Conservation (phyloP, 2,888 invertebrate genomes). For the Erynnis tages region DNA sequence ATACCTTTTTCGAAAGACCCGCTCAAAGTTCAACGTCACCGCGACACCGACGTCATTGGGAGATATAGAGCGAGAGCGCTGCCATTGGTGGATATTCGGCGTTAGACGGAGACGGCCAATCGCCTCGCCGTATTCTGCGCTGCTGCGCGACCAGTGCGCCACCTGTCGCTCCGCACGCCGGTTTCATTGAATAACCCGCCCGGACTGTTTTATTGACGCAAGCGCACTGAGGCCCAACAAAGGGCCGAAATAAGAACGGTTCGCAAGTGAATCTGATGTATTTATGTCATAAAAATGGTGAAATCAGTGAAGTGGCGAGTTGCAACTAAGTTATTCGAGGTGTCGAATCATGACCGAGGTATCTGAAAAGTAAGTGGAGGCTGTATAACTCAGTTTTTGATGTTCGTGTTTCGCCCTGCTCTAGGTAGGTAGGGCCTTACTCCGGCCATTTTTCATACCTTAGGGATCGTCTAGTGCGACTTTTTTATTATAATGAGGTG, state of each 20-base stretch:
- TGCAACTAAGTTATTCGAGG: slow-evolving; percentile 91
- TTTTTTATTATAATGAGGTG: slow-evolving; percentile 44
- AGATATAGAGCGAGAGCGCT: slow-evolving; percentile 37
- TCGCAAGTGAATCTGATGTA: slow-evolving; percentile 83
- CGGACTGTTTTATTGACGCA: slow-evolving; percentile 76
- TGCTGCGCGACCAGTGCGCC: slow-evolving; percentile 67
- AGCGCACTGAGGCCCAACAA: slow-evolving; percentile 79
- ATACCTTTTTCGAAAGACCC: slow-evolving; percentile 50
- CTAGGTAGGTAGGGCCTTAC: slow-evolving; percentile 68
- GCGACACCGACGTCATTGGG: slow-evolving; percentile 51
- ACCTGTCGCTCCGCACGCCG: slow-evolving; percentile 69
- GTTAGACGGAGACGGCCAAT: slow-evolving; percentile 50
- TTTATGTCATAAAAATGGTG: slow-evolving; percentile 92
- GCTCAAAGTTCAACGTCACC: slow-evolving; percentile 41
- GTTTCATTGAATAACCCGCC: slow-evolving; percentile 76
- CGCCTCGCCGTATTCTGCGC: slow-evolving; percentile 37
- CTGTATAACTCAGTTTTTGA: slow-evolving; percentile 56
- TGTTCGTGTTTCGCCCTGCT: slow-evolving; percentile 61
- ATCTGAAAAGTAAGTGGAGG: slow-evolving; percentile 91
- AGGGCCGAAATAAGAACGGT: slow-evolving; percentile 78
- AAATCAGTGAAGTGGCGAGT: slow-evolving; percentile 90
- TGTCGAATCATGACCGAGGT: slow-evolving; percentile 95
- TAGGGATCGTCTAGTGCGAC: slow-evolving; percentile 50
- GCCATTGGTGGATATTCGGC: slow-evolving; percentile 52
- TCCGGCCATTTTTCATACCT: slow-evolving; percentile 76